phyloP scores from a whole-genome alignment of 2,888 invertebrate species.

The Drosophila atripex region DNA sequence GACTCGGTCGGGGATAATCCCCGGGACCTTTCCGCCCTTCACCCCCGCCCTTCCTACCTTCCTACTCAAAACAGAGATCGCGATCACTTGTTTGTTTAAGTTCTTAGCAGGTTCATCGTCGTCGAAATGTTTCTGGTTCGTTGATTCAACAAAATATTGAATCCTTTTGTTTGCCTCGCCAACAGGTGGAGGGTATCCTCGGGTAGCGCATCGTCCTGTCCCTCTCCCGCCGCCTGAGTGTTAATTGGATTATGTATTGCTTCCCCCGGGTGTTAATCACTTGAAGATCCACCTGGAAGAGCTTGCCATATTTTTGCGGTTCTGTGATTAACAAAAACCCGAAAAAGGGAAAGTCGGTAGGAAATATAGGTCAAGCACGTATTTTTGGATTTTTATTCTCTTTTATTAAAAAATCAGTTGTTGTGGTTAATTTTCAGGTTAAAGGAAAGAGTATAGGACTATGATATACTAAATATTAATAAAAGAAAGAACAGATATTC shows the following conservation, averaged over 20 bases:
- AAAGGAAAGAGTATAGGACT: not conserved
- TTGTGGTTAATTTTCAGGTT: not conserved
- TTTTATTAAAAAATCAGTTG: not conserved
- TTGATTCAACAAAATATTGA: constrained; percentile 71
- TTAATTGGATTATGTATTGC: constrained; percentile 77
- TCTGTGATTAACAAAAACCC: constrained; percentile 13
- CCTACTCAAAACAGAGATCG: constrained; percentile 35
- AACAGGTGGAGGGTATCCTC: constrained; percentile 66
- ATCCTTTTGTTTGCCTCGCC: constrained; percentile 33
- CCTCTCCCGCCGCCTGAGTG: constrained; percentile 30
- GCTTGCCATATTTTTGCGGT: constrained; percentile 35
- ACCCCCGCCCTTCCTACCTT: constrained; percentile 1
- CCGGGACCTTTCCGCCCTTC: constrained; percentile 22
- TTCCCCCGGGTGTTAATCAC: constrained; percentile 47
- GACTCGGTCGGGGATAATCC: constrained; percentile 48
- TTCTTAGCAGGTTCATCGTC: constrained; percentile 62
- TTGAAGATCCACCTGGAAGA: constrained; percentile 21
- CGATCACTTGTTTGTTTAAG: constrained; percentile 73
- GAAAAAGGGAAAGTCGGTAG: constrained; percentile 40
- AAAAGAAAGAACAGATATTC: not conserved
- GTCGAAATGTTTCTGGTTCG: constrained; percentile 71
- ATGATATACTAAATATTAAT: not conserved
- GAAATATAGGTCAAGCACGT: constrained; percentile 22
- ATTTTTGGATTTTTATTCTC: not conserved
- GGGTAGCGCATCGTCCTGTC: constrained; percentile 4